Evolutionary conservation across 2,113 vertebrate species (phyloP).

Genomic region (Rissa tridactyla): DNA sequence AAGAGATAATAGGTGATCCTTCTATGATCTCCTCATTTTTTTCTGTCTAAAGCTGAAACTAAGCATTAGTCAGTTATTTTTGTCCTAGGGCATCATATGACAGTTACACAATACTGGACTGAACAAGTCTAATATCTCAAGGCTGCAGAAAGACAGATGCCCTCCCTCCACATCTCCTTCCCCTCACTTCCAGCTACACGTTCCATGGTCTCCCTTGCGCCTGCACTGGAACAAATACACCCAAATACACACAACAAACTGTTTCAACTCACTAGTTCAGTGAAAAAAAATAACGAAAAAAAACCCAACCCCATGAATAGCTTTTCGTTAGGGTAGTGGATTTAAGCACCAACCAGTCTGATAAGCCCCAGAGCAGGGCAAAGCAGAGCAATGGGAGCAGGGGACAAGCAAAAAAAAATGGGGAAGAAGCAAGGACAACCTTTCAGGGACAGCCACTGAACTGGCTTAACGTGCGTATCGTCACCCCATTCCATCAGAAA

Average conservation of each 20-base stretch:
- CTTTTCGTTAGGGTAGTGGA: neutral
- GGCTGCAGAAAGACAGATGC: neutral
- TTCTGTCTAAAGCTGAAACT: slow-evolving; percentile 1
- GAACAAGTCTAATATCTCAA: neutral
- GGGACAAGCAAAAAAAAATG: neutral
- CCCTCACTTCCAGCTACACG: neutral
- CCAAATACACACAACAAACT: neutral
- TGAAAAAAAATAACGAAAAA: neutral
- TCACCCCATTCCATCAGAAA: neutral
- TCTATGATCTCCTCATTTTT: neutral
- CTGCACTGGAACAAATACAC: neutral
- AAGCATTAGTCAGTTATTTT: slow-evolving; percentile 19
- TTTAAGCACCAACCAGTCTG: neutral
- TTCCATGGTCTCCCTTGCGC: neutral
- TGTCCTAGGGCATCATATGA: neutral
- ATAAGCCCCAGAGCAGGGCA: neutral
- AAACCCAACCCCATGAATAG: neutral
- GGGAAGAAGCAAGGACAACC: neutral
- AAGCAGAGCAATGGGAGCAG: neutral
- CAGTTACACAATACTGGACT: neutral
- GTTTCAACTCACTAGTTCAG: neutral
- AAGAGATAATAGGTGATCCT: neutral
- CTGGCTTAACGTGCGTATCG: neutral
- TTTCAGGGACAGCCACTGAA: neutral
- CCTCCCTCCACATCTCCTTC: neutral